These are phyloP conservation scores for Panurus biarmicus DNA, from an alignment of 2,113 vertebrate species.

Conservation along the genomic window DNA sequence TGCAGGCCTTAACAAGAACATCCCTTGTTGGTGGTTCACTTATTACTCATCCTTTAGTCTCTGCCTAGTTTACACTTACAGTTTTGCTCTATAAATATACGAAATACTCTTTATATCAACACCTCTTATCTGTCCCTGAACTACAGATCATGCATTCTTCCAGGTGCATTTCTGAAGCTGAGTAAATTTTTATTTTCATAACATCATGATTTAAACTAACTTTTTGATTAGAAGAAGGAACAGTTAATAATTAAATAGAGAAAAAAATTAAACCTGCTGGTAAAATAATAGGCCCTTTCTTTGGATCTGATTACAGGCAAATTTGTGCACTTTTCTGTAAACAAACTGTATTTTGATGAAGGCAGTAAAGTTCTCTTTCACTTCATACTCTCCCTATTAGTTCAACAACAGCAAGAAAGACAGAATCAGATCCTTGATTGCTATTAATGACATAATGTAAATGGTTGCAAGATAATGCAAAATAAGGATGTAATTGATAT, in stretches of 20 bases:
- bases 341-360: not conserved
- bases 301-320: not conserved
- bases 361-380: not conserved
- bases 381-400: not conserved
- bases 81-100: not conserved
- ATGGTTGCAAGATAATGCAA: not conserved
- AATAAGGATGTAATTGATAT: not conserved
- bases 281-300: not conserved
- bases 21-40: not conserved
- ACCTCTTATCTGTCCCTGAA: not conserved
- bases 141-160: not conserved
- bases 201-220: not conserved
- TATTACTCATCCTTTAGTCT: not conserved
- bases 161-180: not conserved
- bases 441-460: not conserved
- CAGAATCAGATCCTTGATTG: conserved; percentile 8
- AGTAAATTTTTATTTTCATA: not conserved
- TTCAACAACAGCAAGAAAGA: not conserved
- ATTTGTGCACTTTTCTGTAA: not conserved
- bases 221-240: not conserved
- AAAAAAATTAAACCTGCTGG: not conserved
- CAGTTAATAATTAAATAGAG: not conserved
- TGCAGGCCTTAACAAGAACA: conserved; percentile 26
- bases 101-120: not conserved
- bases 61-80: not conserved